These are phyloP conservation scores for Didymodactylos carnosus DNA, from an alignment of 2,888 invertebrate species.

Conservation along the genomic window DNA sequence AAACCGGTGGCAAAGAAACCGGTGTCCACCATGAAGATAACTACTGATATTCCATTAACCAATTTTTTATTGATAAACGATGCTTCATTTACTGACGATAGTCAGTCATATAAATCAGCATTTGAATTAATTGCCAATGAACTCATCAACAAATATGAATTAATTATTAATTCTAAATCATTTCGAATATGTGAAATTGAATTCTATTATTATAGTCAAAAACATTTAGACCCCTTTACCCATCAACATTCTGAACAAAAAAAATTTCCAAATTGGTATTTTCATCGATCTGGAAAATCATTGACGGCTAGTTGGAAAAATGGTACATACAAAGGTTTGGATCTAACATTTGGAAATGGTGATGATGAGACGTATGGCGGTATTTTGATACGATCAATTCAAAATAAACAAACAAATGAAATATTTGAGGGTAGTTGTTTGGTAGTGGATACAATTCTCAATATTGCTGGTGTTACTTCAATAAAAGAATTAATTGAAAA, in stretches of 20 bases:
- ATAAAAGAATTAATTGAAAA: neutral
- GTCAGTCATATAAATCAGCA: too few relatives aligned
- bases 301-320: neutral
- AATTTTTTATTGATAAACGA: too few relatives aligned
- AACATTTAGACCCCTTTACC: neutral
- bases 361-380: neutral
- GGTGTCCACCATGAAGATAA: too few relatives aligned
- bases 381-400: neutral
- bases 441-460: neutral
- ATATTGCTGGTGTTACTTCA: neutral
- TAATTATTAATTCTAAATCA: neutral
- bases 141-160: neutral
- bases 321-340: neutral
- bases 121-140: neutral
- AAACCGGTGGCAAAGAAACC: too few relatives aligned
- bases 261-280: neutral
- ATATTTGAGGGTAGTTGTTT: neutral
- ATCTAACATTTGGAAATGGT: neutral
- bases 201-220: neutral
- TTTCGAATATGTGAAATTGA: neutral
- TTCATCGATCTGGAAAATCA: neutral
- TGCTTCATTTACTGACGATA: too few relatives aligned
- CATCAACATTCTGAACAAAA: neutral
- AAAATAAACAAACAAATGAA: neutral
- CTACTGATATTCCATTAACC: too few relatives aligned